A percentile compares a stretch with the other conserved stretches of the same genome.
Evolutionary conservation across 2,888 invertebrate genomes (phyloP).

Genomic region (Drosophila quinaria): DNA sequence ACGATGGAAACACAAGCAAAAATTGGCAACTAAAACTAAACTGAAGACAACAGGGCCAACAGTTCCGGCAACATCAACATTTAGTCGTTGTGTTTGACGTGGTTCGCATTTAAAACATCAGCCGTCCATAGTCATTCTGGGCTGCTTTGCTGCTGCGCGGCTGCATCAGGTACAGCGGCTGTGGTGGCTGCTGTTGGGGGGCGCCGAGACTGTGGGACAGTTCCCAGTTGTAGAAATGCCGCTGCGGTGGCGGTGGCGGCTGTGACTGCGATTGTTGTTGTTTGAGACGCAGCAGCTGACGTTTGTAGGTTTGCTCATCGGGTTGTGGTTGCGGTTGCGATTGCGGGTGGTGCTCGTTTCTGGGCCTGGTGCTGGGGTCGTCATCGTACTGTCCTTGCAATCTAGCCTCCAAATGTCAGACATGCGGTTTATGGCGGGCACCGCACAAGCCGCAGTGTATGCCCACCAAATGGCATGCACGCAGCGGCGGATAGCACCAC

Average conservation of each 20-base stretch:
- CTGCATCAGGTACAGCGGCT: slow-evolving; percentile 66
- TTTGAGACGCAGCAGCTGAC: slow-evolving; percentile 62
- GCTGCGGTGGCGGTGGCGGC: slow-evolving; percentile 65
- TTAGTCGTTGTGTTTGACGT: slow-evolving; percentile 5
- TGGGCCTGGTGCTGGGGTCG: slow-evolving; percentile 79
- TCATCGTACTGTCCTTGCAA: slow-evolving; percentile 82
- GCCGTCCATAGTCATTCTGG: slow-evolving; percentile 81
- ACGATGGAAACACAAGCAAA: slow-evolving; percentile 14
- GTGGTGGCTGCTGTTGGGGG: slow-evolving; percentile 60
- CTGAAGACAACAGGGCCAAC: slow-evolving; percentile 20
- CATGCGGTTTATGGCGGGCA: slow-evolving; percentile 90
- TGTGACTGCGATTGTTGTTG: slow-evolving; percentile 64
- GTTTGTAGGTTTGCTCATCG: slow-evolving; percentile 60
- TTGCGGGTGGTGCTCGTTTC: slow-evolving; percentile 59
- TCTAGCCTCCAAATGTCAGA: slow-evolving; percentile 86
- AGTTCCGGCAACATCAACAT: slow-evolving; percentile 6
- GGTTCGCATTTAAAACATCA: slow-evolving; percentile 56
- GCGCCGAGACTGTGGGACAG: slow-evolving; percentile 73
- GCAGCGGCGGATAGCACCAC: slow-evolving; percentile 96
- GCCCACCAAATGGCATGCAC: slow-evolving; percentile 93
- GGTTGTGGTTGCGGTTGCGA: slow-evolving; percentile 6
- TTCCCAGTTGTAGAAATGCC: slow-evolving; percentile 75
- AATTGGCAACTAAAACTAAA: slow-evolving; percentile 37
- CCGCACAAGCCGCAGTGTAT: slow-evolving; percentile 93
- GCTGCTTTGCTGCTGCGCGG: slow-evolving; percentile 64